Evolutionary conservation across 2,113 vertebrate genomes (phyloP).

Genomic region (Paratilapia polleni): DNA sequence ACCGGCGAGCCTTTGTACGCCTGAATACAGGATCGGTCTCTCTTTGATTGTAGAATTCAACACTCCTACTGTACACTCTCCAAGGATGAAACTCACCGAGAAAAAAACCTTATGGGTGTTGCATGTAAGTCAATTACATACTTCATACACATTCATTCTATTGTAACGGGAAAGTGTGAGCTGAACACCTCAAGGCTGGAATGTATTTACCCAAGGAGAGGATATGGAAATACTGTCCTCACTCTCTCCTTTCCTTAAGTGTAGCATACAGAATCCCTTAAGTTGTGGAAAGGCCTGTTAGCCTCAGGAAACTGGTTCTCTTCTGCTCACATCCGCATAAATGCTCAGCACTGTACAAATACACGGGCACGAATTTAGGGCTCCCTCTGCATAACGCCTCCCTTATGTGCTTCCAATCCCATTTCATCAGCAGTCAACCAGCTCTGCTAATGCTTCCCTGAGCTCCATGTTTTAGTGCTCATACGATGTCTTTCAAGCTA

Average conservation of each 20-base stretch:
- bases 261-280: slow-evolving; percentile 26
- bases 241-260: slow-evolving; percentile 34
- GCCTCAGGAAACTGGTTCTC: slow-evolving; percentile 43
- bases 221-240: slow-evolving; percentile 54
- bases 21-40: slow-evolving; percentile 22
- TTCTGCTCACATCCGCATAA: slow-evolving; percentile 28
- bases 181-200: slow-evolving; percentile 53
- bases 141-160: slow-evolving; percentile 55
- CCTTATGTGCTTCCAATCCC: slow-evolving; percentile 47
- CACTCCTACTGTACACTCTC: slow-evolving; percentile 35
- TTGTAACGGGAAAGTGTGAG: slow-evolving; percentile 39
- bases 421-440: slow-evolving; percentile 53
- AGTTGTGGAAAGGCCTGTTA: slow-evolving; percentile 48
- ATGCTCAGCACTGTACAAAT: neutral
- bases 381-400: slow-evolving; percentile 33
- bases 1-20: slow-evolving; percentile 19
- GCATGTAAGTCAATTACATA: slow-evolving; percentile 70
- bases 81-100: slow-evolving; percentile 48
- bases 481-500: slow-evolving; percentile 64
- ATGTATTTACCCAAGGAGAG: slow-evolving; percentile 54
- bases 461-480: slow-evolving; percentile 51
- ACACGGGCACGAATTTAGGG: neutral
- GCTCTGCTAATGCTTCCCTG: slow-evolving; percentile 42
- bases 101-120: slow-evolving; percentile 46
- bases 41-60: slow-evolving; percentile 47